These are phyloP conservation scores for Pycnonotus jocosus DNA, from an alignment of 2,113 vertebrate genomes.

Conservation along the genomic window DNA sequence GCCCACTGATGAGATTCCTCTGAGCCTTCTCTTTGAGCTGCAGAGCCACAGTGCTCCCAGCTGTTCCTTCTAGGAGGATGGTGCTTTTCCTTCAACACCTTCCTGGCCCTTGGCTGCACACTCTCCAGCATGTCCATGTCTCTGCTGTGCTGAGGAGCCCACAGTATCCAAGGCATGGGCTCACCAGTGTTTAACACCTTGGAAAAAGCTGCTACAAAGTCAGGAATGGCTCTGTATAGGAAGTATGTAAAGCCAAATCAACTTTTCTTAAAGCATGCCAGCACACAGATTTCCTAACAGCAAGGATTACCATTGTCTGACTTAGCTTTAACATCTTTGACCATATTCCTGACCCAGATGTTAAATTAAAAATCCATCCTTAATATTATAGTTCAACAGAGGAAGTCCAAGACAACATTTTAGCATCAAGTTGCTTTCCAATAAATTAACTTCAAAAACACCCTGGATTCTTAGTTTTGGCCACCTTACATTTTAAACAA, in stretches of 20 bases:
- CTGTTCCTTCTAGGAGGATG: too few relatives aligned
- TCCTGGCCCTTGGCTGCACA: background rate
- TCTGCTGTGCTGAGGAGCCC: background rate
- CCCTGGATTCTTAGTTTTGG: background rate
- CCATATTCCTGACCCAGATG: background rate
- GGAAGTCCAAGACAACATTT: background rate
- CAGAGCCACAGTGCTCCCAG: background rate
- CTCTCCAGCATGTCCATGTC: rapidly evolving
- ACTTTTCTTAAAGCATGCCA: background rate
- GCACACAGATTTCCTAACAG: background rate
- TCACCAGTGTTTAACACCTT: background rate
- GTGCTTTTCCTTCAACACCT: background rate
- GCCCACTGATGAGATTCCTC: too few relatives aligned
- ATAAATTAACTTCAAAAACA: rapidly evolving
- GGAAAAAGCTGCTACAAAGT: background rate
- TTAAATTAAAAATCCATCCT: background rate
- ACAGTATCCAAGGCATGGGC: rapidly evolving
- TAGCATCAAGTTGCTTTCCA: background rate
- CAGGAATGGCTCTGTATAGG: background rate
- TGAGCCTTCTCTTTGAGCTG: background rate
- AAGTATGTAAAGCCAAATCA: background rate
- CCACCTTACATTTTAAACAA: background rate
- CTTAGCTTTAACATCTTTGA: background rate
- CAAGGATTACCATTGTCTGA: background rate
- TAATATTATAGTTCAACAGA: background rate